Conservation (phyloP, 2,113 vertebrate species). For the Microtus oregoni region DNA sequence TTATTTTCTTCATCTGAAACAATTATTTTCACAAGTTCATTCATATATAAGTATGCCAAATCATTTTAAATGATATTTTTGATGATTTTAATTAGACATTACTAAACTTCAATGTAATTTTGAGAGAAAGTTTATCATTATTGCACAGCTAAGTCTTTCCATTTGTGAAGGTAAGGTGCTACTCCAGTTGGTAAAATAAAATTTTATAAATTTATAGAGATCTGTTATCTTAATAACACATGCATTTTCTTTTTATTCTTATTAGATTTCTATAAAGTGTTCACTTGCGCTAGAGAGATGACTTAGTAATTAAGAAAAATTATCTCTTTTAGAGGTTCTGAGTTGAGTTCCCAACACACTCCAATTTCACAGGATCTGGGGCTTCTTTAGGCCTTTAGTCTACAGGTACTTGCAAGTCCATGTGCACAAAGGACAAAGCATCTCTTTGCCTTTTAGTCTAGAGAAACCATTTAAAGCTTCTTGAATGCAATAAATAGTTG, state of each 20-base stretch:
- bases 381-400: not conserved
- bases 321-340: not conserved
- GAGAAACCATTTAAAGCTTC: not conserved
- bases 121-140: not conserved
- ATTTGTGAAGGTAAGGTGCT: not conserved
- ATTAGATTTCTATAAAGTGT: not conserved
- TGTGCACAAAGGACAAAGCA: not conserved
- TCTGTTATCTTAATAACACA: not conserved
- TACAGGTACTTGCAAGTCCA: not conserved
- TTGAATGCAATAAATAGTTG: not conserved
- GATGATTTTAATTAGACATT: not conserved
- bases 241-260: not conserved
- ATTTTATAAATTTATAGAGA: not conserved
- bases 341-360: not conserved
- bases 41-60: not conserved
- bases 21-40: not conserved
- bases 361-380: too few relatives aligned
- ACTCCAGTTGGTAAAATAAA: not conserved
- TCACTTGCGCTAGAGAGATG: accelerated
- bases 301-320: not conserved
- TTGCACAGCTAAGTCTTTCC: not conserved
- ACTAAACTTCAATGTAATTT: not conserved
- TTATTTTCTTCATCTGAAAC: not conserved
- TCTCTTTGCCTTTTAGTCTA: not conserved
- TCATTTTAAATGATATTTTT: not conserved